Base-by-base conservation (phyloP, 2,113 vertebrate species). In the Spea multiplicata region DNA sequence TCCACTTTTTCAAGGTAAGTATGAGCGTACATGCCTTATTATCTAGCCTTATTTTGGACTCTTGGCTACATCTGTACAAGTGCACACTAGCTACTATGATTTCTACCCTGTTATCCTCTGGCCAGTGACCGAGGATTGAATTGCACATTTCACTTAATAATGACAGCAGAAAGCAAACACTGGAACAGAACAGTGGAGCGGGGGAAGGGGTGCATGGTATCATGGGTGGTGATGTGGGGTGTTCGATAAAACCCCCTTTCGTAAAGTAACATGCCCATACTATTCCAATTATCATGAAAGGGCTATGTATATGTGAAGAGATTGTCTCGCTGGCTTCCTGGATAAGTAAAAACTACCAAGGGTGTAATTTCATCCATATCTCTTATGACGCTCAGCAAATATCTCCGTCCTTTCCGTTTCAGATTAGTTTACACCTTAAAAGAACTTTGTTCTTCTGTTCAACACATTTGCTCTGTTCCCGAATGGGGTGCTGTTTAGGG, bases 41-140 rank as follows among this genome's bases (percentile, higher is more conserved):
- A 47, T 52, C 77, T 73, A 91, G 89, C 91, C 90, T 91, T 88
- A 91, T 91, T 91, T 93, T 91, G 92, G 91, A 93, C 88, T 93
- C 91, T 91, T 93, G 93, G 95, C 95, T 94, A 94, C 90, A 85
- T 90, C 90, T 91, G 88, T 90, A 92, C 90, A 91, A 94, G 91
- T 93, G 93, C 92, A 94, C 89, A 93, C 92, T 91, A 92, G 91
- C n/a, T 44, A 73, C 66, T 82, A 70, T 91, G 90, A 91, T 89
- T 92, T 90, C 93, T 95, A 94, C 94, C 92, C 93, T 93, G 94
- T 94, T 91, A 89, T 92, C 91, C 90, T 92, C 89, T 87, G 92
- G 89, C 92, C 91, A 91, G 91, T 86, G 89, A 92, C 81, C 89
- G 91, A 92, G 91, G 91, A 92, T 91, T 89, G 78, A 86, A 91